These are phyloP conservation scores for Thereva unica DNA, from an alignment of 2,888 invertebrate species.

Conservation along the genomic window DNA sequence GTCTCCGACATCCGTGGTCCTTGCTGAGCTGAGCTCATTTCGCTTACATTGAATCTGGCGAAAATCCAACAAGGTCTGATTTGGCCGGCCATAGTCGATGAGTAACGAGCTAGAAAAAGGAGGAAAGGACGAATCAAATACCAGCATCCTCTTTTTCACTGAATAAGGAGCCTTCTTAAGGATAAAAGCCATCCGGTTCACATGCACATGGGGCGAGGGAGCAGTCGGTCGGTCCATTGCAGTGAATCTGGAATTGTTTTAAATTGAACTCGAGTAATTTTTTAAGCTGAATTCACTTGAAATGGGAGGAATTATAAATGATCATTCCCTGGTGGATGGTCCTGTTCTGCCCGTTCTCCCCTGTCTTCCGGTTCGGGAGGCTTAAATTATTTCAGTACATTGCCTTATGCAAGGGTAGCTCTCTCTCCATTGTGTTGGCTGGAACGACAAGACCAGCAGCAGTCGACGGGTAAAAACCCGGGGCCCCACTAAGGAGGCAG, in stretches of 20 bases:
- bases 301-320: slow-evolving; percentile 33
- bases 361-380: neutral
- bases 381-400: slow-evolving; percentile 29
- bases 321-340: slow-evolving; percentile 4
- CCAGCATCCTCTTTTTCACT: no score
- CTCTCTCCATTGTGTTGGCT: slow-evolving; percentile 17
- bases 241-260: slow-evolving; percentile 1
- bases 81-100: neutral
- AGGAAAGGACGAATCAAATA: neutral
- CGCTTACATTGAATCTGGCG: slow-evolving; percentile 22
- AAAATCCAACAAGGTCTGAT: slow-evolving; percentile 2
- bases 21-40: neutral
- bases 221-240: slow-evolving; percentile 1
- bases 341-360: slow-evolving; percentile 8
- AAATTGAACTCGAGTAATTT: slow-evolving; percentile 24
- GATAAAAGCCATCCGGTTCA: slow-evolving; percentile 23
- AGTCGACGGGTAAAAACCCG: slow-evolving; percentile 2
- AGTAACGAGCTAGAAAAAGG: slow-evolving; percentile 9
- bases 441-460: neutral
- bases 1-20: slow-evolving; percentile 12
- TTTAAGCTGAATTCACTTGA: slow-evolving; percentile 27
- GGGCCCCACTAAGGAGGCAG: neutral
- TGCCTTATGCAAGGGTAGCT: slow-evolving; percentile 5
- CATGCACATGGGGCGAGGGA: slow-evolving; percentile 18
- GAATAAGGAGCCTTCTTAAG: slow-evolving; percentile 12